phyloP scores from a whole-genome alignment of 1,140 invertebrate genomes.

The Zophobas atratus region DNA sequence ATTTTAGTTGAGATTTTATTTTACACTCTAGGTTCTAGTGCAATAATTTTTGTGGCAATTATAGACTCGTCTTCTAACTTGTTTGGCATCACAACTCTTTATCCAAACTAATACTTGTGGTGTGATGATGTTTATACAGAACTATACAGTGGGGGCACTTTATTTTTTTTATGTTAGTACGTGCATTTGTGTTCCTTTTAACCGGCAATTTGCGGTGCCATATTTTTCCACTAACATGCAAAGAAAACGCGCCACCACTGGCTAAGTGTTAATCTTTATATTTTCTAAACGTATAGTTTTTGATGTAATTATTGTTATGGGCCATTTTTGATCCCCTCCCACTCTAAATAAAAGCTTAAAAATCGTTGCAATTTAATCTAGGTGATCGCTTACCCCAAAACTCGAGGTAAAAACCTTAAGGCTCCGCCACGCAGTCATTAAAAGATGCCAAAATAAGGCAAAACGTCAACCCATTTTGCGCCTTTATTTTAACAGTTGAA shows the following conservation, averaged over 20 bases:
- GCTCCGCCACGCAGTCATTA: neutral
- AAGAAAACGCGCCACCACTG: conserved; percentile 16
- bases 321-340: conserved; percentile 22
- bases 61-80: conserved; percentile 14
- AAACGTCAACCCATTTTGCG: no score
- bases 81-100: conserved; percentile 31
- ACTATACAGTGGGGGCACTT: conserved; percentile 10
- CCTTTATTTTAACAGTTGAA: no score
- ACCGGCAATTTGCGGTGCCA: conserved; percentile 13
- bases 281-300: conserved; percentile 37
- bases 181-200: conserved; percentile 15
- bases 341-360: conserved; percentile 43
- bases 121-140: conserved; percentile 22
- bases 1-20: conserved; percentile 30
- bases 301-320: conserved; percentile 37
- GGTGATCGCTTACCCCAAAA: neutral
- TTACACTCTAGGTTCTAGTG: conserved; percentile 10
- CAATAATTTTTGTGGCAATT: conserved; percentile 38
- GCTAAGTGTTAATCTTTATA: conserved; percentile 28
- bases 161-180: neutral
- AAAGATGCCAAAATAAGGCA: neutral
- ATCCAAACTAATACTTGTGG: conserved; percentile 21
- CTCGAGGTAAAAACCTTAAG: neutral
- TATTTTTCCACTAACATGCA: conserved; percentile 2
- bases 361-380: neutral